These are phyloP conservation scores for Bucorvus abyssinicus DNA, from an alignment of 2,797 vertebrate genomes.

Conservation along the genomic window DNA sequence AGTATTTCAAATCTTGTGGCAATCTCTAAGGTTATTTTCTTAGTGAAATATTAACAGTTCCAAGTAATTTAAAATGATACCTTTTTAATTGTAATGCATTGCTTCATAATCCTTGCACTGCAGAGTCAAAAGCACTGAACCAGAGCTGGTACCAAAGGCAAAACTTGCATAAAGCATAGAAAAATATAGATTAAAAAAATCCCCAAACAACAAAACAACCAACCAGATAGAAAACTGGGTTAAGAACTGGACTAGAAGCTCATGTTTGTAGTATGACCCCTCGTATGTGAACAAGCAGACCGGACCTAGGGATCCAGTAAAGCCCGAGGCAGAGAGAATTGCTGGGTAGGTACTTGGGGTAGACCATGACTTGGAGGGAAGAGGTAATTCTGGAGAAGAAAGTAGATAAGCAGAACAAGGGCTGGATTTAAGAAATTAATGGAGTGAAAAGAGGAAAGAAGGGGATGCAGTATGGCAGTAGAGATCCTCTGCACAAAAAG, in stretches of 20 bases:
- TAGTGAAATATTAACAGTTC: background rate
- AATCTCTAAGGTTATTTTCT: background rate
- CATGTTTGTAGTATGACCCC: background rate
- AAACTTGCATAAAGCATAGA: background rate
- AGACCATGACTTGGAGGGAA: background rate
- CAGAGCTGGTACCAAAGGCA: background rate
- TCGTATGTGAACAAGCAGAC: background rate
- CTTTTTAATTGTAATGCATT: background rate
- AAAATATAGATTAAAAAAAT: background rate
- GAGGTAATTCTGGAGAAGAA: background rate
- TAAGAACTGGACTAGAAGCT: background rate
- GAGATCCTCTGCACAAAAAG: background rate
- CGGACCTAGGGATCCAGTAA: background rate
- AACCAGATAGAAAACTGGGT: background rate
- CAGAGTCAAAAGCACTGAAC: background rate
- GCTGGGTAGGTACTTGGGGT: background rate
- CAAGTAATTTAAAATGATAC: background rate
- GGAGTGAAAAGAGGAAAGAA: background rate
- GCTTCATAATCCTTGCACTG: background rate
- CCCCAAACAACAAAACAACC: too few species aligned
- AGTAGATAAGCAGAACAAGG: background rate
- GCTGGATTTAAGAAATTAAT: background rate
- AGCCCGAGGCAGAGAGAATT: background rate
- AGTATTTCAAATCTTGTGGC: background rate
- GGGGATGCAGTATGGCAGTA: background rate